Evolutionary conservation across 2,113 vertebrate species (phyloP).

Genomic region (Rhynchomys soricoides): DNA sequence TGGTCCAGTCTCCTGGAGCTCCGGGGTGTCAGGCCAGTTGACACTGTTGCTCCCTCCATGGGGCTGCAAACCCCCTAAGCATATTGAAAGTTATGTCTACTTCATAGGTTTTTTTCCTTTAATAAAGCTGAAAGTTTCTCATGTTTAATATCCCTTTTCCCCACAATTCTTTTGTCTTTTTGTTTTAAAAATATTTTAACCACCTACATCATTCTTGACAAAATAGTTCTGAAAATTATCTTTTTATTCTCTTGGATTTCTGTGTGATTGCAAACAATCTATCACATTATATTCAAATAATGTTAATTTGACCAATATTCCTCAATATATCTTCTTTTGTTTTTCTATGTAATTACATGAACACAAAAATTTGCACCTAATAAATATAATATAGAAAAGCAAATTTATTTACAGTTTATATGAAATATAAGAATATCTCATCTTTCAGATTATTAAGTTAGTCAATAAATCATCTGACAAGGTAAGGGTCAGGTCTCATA

Average conservation of each 20-base stretch:
- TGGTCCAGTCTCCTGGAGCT: too few species aligned
- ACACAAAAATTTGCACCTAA: constrained; percentile 30
- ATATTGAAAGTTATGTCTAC: neutral
- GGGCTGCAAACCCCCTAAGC: too few species aligned
- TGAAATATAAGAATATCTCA: constrained; percentile 37
- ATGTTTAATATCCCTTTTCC: constrained; percentile 33
- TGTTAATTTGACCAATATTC: neutral
- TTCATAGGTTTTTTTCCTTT: constrained; percentile 35
- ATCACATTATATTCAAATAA: constrained; percentile 43
- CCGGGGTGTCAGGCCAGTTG: too few species aligned
- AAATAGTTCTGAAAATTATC: constrained; percentile 32
- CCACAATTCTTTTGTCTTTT: constrained; percentile 15
- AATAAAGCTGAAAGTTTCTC: constrained; percentile 2
- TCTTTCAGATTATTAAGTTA: constrained; percentile 34
- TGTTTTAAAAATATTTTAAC: constrained; percentile 26
- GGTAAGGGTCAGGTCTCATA: constrained; percentile 2
- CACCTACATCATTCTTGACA: neutral
- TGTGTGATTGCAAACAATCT: constrained; percentile 42
- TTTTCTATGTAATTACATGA: constrained; percentile 55
- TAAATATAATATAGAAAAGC: constrained; percentile 3
- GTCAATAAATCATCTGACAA: constrained; percentile 41
- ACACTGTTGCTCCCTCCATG: too few species aligned
- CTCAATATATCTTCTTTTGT: constrained; percentile 30
- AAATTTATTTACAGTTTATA: constrained; percentile 51
- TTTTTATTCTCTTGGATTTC: constrained; percentile 38